phyloP scores from a whole-genome alignment of 2,888 invertebrate species.

The Lampropteryx suffumata region DNA sequence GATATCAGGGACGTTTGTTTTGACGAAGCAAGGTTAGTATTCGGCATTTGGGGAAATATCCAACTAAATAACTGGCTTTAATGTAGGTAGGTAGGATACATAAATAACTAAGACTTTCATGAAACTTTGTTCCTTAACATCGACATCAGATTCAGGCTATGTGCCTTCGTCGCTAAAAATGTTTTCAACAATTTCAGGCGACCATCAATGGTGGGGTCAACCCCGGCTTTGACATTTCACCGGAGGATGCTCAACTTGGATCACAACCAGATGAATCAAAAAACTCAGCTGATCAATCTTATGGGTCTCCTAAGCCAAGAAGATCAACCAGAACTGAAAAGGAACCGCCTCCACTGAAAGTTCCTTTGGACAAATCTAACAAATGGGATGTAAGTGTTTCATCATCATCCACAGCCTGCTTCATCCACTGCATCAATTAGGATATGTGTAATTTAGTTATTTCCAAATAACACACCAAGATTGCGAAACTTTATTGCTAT shows the following conservation, averaged over 20 bases:
- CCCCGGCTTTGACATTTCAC: conserved; percentile 35
- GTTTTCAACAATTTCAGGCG: conserved; percentile 12
- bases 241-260: conserved; percentile 26
- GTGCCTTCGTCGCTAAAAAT: too few species aligned
- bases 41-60: too few species aligned
- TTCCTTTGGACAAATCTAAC: conserved; percentile 24
- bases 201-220: conserved; percentile 21
- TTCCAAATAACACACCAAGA: not conserved
- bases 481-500: not conserved
- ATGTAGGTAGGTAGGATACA: too few species aligned
- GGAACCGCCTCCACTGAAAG: conserved; percentile 31
- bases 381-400: conserved; percentile 26
- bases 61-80: too few species aligned
- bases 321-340: conserved; percentile 29
- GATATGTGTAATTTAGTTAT: too few species aligned
- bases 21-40: too few species aligned
- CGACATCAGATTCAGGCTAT: too few species aligned
- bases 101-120: too few species aligned
- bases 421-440: too few species aligned
- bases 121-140: too few species aligned
- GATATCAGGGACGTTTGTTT: too few species aligned
- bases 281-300: conserved; percentile 1
- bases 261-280: not conserved
- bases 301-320: conserved; percentile 35
- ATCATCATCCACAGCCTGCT: too few species aligned